Evolutionary conservation across 2,113 vertebrate species (phyloP), one percentile per base, ranked within the genome.

Genomic region (Bombycilla garrulus): DNA sequence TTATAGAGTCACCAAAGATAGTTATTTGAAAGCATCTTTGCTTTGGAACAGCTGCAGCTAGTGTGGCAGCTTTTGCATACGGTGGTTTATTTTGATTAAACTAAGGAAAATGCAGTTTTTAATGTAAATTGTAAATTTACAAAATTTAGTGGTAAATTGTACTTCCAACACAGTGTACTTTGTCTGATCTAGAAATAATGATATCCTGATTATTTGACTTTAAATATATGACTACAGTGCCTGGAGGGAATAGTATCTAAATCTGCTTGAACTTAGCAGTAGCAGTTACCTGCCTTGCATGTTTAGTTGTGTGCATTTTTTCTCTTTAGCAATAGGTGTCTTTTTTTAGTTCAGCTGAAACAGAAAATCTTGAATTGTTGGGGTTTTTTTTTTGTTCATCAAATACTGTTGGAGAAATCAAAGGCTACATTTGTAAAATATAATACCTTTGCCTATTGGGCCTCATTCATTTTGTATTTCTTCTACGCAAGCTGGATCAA

Each of bases 401-500:
- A 92, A 87, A 95, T 91, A 47, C 85, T 81, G 54, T 91, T 81
- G 88, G 69, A 95, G 83, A 92, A 96, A 94, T 50, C 56, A 93
- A 95, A 91, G 88, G 56, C 53, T 90, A 48, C 22, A 0, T 87
- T 82, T 94, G 35, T 64, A 88, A 88, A 94, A 96, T 96, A 91
- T 56, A 82, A 94, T 67, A 88, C 86, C 53, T 92, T 97, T 94
- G 86, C 76, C 64, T 94, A 94, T 86, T 80, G 29, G 61, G 33
- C 11, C 31, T 96, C 76, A 89, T 96, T 97, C 77, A 67, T 94
- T 94, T 96, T 88, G 82, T 64, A 21, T 51, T 93, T 87, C 78
- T 92, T 96, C 38, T 54, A 81, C 94, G 91, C 62, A 8, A 67
- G 56, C 51, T 93, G 69, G 76, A 85, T 58, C 38, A 81, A 92